Evolutionary conservation across 1,140 invertebrate species (phyloP).

Genomic region (Drosophila santomea): DNA sequence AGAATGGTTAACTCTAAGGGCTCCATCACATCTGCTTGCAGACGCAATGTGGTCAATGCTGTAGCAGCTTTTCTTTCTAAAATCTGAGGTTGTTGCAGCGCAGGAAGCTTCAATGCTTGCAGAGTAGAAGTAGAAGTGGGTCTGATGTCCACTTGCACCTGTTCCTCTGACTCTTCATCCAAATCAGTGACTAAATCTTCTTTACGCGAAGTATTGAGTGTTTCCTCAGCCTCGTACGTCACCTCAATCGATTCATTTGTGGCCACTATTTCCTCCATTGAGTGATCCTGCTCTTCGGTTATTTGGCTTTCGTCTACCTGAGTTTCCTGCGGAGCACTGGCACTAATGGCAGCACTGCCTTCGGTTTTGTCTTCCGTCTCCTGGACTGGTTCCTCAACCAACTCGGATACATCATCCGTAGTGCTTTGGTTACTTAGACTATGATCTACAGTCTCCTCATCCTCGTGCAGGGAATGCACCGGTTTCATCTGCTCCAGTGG

Average conservation of each 20-base stretch:
- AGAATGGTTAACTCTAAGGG: slow-evolving; percentile 52
- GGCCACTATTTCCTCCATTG: slow-evolving; percentile 77
- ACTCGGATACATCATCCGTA: slow-evolving; percentile 79
- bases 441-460: slow-evolving; percentile 22
- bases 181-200: slow-evolving; percentile 52
- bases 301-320: slow-evolving; percentile 25
- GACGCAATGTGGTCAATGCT: slow-evolving; percentile 33
- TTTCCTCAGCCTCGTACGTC: slow-evolving; percentile 67
- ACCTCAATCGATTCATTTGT: slow-evolving; percentile 76
- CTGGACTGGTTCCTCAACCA: slow-evolving; percentile 60
- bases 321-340: slow-evolving; percentile 16
- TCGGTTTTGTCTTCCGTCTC: slow-evolving; percentile 26
- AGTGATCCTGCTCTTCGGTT: slow-evolving; percentile 75
- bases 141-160: neutral
- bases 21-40: slow-evolving; percentile 58
- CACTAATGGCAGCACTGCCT: slow-evolving; percentile 5
- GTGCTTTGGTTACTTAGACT: slow-evolving; percentile 75
- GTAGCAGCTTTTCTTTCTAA: slow-evolving; percentile 48
- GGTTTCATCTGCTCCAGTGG: slow-evolving; percentile 46
- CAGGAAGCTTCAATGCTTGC: slow-evolving; percentile 31
- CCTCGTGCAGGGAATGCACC: slow-evolving; percentile 65
- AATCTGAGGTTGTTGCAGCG: slow-evolving; percentile 36
- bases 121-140: slow-evolving; percentile 4
- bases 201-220: slow-evolving; percentile 37
- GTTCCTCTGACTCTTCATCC: slow-evolving; percentile 36